Evolutionary conservation across 2,888 invertebrate species (phyloP), one percentile per base, ranked within the genome.

Genomic region (Euzophera pinguis): DNA sequence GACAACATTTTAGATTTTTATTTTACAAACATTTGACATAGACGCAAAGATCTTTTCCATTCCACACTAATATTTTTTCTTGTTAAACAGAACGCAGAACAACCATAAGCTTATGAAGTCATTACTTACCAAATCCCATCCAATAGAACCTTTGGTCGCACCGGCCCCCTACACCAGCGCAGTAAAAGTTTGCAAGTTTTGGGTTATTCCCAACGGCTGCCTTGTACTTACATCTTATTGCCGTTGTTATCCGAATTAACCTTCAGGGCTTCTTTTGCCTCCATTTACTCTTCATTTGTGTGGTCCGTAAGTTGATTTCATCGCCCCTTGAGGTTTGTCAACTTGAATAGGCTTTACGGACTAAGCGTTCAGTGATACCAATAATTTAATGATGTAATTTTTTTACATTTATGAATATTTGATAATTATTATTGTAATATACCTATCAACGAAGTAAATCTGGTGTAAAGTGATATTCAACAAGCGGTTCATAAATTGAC

Each of bases 281-380:
- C 17, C 35, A 43, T 51, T 51, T 51, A 43, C 42, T 43, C 51
- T 51, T 51, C 51, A 51, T 51, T 51, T 51, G 43, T 32, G 43
- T 43, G 13, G 35, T 14, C 39, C 43, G 35, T 27, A 13, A 43
- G 49, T 50, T 41, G 39, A 39, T 50, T 50, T 39, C 43, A 51
- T 51, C 42, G 42, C 12, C n/a, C 43, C 34, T 41, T 51, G 34
- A 13, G 39, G 38, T 29, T 14, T 13, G 29, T 41, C 16, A 50
- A 16, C 8, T 39, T 14, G 29, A 50, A 41, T 50, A 29, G 39
- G 27, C 14, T 50, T 49, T 27, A 38, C 13, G 8, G 32, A 45
- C 45, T 32, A 45, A 45, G 14, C 7, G 32, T 13, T 9, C 7
- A 17, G 16, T n/a, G 17, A 17, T 12, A 9, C 12, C 6, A 27